Conservation (phyloP, 2,888 invertebrate genomes). For the Acleris cristana region DNA sequence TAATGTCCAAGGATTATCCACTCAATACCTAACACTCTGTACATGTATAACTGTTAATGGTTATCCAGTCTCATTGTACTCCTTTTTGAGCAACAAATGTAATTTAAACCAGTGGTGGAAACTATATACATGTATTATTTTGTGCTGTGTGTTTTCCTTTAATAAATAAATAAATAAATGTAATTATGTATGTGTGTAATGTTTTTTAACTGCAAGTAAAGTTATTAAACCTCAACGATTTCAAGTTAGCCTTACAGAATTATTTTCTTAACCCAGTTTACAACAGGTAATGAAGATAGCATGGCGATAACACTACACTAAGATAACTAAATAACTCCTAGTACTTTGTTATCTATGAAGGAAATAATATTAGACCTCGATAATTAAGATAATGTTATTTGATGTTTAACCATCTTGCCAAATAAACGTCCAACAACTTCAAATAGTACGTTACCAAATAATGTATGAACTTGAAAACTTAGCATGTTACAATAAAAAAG, state of each 20-base stretch:
- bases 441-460: neutral
- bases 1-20: too few species aligned
- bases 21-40: too few species aligned
- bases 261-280: constrained; percentile 20
- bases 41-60: too few species aligned
- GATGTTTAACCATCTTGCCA: constrained; percentile 41
- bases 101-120: too few species aligned
- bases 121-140: too few species aligned
- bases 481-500: neutral
- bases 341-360: constrained; percentile 47
- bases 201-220: neutral
- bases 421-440: constrained; percentile 16
- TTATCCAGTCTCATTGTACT: too few species aligned
- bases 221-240: neutral
- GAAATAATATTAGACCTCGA: constrained; percentile 60
- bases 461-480: constrained; percentile 12
- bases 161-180: too few species aligned
- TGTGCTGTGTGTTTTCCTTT: too few species aligned
- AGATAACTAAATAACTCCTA: constrained; percentile 39
- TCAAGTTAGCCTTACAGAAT: neutral
- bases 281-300: constrained; percentile 18
- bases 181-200: neutral
- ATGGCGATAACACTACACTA: constrained; percentile 32
- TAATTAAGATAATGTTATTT: constrained; percentile 55
- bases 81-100: too few species aligned